Percentiles rank a stretch among this genome's conserved stretches.
Conservation (phyloP, 2,113 vertebrate species). For the Nipponia nippon region DNA sequence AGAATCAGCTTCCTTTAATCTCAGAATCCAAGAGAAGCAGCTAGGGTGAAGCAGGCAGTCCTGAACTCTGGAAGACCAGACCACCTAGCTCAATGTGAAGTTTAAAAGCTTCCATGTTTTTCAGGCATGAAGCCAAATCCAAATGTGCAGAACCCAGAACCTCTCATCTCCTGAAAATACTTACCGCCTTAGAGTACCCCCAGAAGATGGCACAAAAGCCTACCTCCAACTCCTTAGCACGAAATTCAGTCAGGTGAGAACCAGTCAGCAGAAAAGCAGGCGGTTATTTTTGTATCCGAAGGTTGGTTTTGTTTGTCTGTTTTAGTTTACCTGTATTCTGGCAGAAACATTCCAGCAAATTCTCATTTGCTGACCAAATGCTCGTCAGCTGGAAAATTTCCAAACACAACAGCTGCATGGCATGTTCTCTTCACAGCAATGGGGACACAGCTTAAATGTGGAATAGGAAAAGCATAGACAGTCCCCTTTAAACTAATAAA, state of each 20-base stretch:
- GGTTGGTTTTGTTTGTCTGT: neutral
- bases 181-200: rapidly evolving
- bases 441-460: neutral
- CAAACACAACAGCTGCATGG: conserved; percentile 45
- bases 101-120: neutral
- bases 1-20: neutral
- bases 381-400: conserved; percentile 24
- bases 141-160: neutral
- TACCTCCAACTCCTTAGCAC: neutral
- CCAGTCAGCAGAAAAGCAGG: neutral
- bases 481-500: neutral
- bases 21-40: neutral
- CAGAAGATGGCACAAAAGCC: neutral
- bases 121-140: neutral
- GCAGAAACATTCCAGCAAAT: conserved; percentile 52
- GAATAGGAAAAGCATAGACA: neutral
- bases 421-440: conserved; percentile 2
- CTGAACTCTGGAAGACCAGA: neutral
- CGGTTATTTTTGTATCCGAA: neutral
- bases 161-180: neutral
- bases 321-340: conserved; percentile 42
- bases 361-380: conserved; percentile 52
- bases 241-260: neutral
- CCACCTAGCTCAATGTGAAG: neutral
- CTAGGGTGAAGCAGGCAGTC: neutral